phyloP scores from a whole-genome alignment of 2,113 vertebrate species.

The Formicarius rufipectus region DNA sequence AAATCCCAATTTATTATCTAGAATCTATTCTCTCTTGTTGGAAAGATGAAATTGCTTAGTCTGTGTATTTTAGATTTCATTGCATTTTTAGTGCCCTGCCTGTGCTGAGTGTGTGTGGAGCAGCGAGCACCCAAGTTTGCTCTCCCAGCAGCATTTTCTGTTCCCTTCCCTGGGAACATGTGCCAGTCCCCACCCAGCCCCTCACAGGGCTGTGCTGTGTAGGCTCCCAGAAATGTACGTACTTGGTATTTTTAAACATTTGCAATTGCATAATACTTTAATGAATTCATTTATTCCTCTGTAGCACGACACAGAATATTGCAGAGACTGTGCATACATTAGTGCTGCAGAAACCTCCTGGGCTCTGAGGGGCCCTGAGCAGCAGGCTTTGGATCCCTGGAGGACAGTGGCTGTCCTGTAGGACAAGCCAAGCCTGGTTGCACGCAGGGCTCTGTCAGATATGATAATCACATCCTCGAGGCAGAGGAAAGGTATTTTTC shows the following conservation, averaged over 20 bases:
- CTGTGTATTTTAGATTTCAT: neutral
- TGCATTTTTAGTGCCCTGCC: neutral
- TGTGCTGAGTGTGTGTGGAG: neutral
- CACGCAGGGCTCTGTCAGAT: neutral
- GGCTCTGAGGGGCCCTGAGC: neutral
- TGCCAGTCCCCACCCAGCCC: neutral
- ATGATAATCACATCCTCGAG: neutral
- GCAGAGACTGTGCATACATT: neutral
- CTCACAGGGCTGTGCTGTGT: neutral
- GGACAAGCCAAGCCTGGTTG: neutral
- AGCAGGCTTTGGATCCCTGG: neutral
- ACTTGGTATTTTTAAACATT: conserved; percentile 9
- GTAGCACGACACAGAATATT: neutral
- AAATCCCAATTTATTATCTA: neutral
- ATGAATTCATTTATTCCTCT: conserved; percentile 1
- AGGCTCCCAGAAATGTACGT: neutral
- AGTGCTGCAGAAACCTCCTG: neutral
- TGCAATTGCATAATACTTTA: conserved; percentile 4
- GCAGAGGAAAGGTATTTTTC: neutral
- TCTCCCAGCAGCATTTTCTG: neutral
- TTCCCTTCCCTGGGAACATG: neutral
- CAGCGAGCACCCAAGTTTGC: neutral
- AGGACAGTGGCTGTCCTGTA: neutral
- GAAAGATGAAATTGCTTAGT: neutral
- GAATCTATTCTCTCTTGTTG: neutral